Conservation (phyloP, 1,140 invertebrate genomes). For the Ylistrum balloti region DNA sequence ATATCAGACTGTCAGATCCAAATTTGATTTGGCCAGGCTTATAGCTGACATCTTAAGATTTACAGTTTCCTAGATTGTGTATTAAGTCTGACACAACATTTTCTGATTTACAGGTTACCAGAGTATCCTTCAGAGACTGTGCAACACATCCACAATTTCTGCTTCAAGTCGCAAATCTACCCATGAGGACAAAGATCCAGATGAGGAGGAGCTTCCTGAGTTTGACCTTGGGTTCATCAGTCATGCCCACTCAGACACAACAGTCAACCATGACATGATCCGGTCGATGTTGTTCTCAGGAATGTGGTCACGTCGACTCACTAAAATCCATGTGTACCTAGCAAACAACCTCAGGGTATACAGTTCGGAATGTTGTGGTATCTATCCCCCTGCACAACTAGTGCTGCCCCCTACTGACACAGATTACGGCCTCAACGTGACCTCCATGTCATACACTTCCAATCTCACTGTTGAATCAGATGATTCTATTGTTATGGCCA, state of each 20-base stretch:
- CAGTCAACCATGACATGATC: conserved; percentile 76
- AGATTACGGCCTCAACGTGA: conserved; percentile 62
- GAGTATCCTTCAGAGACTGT: conserved; percentile 78
- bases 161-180: conserved; percentile 62
- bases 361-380: conserved; percentile 73
- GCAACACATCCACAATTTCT: conserved; percentile 73
- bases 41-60: no score
- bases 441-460: conserved; percentile 70
- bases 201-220: conserved; percentile 66
- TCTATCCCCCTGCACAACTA: conserved; percentile 72
- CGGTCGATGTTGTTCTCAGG: conserved; percentile 70
- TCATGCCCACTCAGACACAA: conserved; percentile 74
- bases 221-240: conserved; percentile 79
- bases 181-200: conserved; percentile 44
- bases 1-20: no score
- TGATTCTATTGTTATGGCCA: conserved; percentile 48
- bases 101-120: conserved; percentile 76
- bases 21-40: no score
- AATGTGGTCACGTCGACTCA: conserved; percentile 71
- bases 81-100: neutral
- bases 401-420: conserved; percentile 52
- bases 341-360: conserved; percentile 70
- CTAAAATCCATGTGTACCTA: conserved; percentile 76
- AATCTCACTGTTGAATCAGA: conserved; percentile 67
- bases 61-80: no score